A percentile compares a stretch with the other conserved stretches of the same genome.
phyloP scores from a whole-genome alignment of 2,888 invertebrate genomes.

The Lithodes maja region DNA sequence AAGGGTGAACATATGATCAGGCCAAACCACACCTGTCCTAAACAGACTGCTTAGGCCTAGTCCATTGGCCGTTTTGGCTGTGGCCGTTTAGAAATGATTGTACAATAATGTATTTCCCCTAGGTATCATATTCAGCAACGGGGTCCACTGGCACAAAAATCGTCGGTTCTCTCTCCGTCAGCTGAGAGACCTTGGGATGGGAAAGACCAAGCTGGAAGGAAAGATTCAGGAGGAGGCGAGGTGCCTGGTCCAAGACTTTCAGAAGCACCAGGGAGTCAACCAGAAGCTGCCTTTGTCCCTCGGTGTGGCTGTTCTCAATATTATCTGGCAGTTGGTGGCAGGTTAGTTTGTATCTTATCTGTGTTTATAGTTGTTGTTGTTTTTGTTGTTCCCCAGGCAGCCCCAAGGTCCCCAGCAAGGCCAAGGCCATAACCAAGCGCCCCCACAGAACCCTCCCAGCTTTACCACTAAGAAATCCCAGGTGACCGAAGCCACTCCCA shows the following conservation, averaged over 20 bases:
- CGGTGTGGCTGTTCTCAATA: conserved; percentile 43
- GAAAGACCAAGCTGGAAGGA: conserved; percentile 33
- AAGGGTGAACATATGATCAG: too few species aligned
- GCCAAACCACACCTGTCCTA: too few species aligned
- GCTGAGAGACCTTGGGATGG: conserved; percentile 47
- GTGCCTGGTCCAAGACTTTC: conserved; percentile 33
- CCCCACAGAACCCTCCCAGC: too few species aligned
- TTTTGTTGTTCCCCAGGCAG: too few species aligned
- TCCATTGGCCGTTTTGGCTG: too few species aligned
- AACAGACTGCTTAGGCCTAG: too few species aligned
- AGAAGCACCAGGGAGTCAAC: conserved; percentile 5
- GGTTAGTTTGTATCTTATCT: conserved; percentile 11
- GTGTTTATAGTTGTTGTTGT: neutral
- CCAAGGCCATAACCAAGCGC: too few species aligned
- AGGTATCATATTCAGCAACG: conserved; percentile 39
- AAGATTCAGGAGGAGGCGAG: conserved; percentile 41
- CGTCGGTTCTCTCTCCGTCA: conserved; percentile 46
- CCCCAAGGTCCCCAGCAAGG: too few species aligned
- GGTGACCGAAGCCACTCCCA: too few species aligned
- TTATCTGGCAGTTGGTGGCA: conserved; percentile 50
- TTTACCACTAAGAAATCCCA: too few species aligned
- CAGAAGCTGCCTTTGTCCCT: conserved; percentile 26
- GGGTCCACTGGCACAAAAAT: conserved; percentile 13
- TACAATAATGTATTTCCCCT: neutral
- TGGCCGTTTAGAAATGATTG: neutral